Conservation (phyloP, 2,888 invertebrate species). For the Carabus problematicus region DNA sequence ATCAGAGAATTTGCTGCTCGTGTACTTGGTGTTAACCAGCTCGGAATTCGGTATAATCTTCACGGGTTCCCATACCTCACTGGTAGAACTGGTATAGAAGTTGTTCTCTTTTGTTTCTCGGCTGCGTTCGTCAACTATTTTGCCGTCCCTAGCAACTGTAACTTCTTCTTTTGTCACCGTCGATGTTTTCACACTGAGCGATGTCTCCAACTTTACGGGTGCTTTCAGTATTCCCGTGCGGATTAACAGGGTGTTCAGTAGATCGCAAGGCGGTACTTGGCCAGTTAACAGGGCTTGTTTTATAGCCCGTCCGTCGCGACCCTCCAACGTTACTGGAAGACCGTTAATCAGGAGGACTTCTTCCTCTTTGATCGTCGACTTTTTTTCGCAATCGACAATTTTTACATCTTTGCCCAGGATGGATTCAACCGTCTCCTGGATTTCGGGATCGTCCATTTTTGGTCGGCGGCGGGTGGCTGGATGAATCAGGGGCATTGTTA, state of each 20-base stretch:
- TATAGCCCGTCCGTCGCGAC: conserved; percentile 72
- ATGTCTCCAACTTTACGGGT: conserved; percentile 74
- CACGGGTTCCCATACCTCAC: conserved; percentile 71
- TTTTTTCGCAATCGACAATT: conserved; percentile 76
- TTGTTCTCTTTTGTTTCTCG: conserved; percentile 76
- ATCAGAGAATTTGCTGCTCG: conserved; percentile 44
- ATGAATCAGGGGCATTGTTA: conserved; percentile 21
- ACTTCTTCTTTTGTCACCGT: conserved; percentile 75
- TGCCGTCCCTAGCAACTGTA: conserved; percentile 70
- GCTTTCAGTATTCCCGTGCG: conserved; percentile 71
- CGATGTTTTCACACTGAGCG: conserved; percentile 73
- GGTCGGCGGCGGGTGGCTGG: conserved; percentile 18
- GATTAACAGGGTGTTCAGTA: conserved; percentile 72
- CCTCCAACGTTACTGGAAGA: conserved; percentile 71
- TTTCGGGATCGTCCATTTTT: conserved; percentile 73
- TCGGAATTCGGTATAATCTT: conserved; percentile 57
- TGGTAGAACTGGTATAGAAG: conserved; percentile 71
- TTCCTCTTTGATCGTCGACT: conserved; percentile 74
- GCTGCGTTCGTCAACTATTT: conserved; percentile 73
- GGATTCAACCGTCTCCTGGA: conserved; percentile 76
- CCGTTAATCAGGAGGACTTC: conserved; percentile 76
- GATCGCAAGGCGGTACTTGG: conserved; percentile 74
- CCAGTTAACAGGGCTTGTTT: conserved; percentile 73
- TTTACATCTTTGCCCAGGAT: conserved; percentile 74
- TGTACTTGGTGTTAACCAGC: conserved; percentile 53